Conservation (phyloP, 2,888 invertebrate species). For the Eledone cirrhosa region DNA sequence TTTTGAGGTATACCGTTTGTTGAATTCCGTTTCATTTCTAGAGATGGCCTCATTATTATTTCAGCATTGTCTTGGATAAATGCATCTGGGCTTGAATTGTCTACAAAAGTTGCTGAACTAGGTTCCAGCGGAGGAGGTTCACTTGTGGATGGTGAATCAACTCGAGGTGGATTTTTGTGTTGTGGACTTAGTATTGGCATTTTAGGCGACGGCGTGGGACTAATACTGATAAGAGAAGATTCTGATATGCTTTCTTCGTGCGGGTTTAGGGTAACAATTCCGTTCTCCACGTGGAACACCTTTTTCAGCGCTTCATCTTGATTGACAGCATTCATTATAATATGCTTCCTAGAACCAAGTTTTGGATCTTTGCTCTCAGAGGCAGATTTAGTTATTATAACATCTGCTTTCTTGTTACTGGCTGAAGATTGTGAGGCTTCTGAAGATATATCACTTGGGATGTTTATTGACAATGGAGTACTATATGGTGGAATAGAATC, state of each 20-base stretch:
- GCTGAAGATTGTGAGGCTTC: neutral
- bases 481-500: neutral
- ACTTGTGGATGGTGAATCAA: constrained; percentile 37
- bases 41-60: neutral
- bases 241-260: constrained; percentile 30
- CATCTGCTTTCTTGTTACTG: neutral
- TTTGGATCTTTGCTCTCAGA: constrained; percentile 29
- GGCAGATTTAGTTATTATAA: constrained; percentile 12
- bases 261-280: constrained; percentile 29
- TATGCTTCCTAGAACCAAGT: constrained; percentile 46
- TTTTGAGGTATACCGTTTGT: constrained; percentile 8
- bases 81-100: constrained; percentile 14
- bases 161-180: constrained; percentile 41
- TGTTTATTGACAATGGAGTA: constrained; percentile 33
- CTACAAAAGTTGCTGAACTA: constrained; percentile 21
- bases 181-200: constrained; percentile 62
- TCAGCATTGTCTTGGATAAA: constrained; percentile 15
- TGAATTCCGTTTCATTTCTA: constrained; percentile 7
- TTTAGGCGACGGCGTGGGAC: constrained; percentile 51
- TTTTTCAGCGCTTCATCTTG: constrained; percentile 51
- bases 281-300: constrained; percentile 32
- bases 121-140: constrained; percentile 56
- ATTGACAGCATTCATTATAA: constrained; percentile 49
- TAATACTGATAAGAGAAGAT: constrained; percentile 30
- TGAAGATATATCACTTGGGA: constrained; percentile 22